A percentile compares a stretch with the other conserved stretches of the same genome.
phyloP scores from a whole-genome alignment of 2,888 invertebrate genomes.

The Aphidoletes aphidimyza region DNA sequence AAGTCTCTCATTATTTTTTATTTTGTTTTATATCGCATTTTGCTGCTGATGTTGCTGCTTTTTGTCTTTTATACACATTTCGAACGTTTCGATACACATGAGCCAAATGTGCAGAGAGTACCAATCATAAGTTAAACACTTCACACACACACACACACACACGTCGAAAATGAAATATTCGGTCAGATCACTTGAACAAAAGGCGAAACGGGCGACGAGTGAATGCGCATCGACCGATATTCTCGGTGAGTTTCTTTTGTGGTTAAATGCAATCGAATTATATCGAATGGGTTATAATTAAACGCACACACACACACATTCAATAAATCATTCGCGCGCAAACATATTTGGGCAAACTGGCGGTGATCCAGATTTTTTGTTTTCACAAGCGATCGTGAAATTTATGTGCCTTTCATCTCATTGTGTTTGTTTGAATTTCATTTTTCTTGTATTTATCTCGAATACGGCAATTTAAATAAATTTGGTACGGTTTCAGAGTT shows the following conservation, averaged over 20 bases:
- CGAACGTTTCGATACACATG: neutral
- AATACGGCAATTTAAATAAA: neutral
- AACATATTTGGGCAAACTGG: conserved; percentile 15
- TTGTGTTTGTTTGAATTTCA: neutral
- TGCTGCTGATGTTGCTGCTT: no score
- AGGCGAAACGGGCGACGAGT: neutral
- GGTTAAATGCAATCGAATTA: conserved; percentile 36
- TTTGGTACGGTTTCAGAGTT: neutral
- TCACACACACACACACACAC: no score
- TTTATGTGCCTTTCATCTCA: neutral
- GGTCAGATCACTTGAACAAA: neutral
- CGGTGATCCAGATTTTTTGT: neutral
- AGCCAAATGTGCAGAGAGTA: neutral
- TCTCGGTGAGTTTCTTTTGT: neutral
- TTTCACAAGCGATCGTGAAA: conserved; percentile 13
- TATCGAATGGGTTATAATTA: conserved; percentile 27
- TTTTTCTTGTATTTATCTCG: neutral
- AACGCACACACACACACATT: neutral
- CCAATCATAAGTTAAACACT: neutral
- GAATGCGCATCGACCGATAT: neutral
- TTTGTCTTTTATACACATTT: neutral
- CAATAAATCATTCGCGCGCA: conserved; percentile 3
- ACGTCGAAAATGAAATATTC: neutral
- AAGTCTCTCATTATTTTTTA: neutral
- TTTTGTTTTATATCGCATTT: neutral